Evolutionary conservation across 2,888 invertebrate genomes (phyloP), one percentile per base, ranked within the genome.

Genomic region (Troglohyphantes excavatus): DNA sequence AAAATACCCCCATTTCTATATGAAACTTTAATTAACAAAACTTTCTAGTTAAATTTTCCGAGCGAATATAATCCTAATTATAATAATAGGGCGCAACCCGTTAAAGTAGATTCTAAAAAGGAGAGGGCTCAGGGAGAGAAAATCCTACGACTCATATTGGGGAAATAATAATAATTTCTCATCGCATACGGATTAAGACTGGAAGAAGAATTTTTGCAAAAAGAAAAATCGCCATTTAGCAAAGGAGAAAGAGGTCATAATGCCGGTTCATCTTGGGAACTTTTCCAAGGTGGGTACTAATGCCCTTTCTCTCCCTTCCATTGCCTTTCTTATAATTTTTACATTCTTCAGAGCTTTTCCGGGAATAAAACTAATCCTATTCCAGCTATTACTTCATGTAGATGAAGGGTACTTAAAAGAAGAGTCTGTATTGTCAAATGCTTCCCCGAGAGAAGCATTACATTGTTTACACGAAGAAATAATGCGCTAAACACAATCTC

Each of bases 391-490:
- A 86, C 67, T 86, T 86, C 43, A 68, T 23, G 68, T 23, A 70
- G 85, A 84, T 29, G 75, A 59, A 75, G 65, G 68, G 78, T 68
- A 43, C 85, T 76, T 68, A 70, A 86, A 86, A 86, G 85, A 86
- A 86, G 85, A 86, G 70, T 19, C n/a, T 43, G 27, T 59, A 78
- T 86, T 86, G 70, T 39, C 68, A 78, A 86, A 86, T 76, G 85
- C 26, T 19, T 78, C 39, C 78, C 59, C 67, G 26, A 70, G 76
- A 86, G 68, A 78, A 70, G 85, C 68, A 78, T 86, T 59, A 68
- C 85, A 86, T 78, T 86, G 85, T 86, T 86, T 86, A 86, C 85
- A 68, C 76, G 85, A 78, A 70, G 70, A 82, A 70, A 68, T 86
- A 86, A 68, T 86, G 72, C 72, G 9, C 75, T 46, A 27, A 27